A percentile compares a stretch with the other conserved stretches of the same genome.
phyloP scores from a whole-genome alignment of 2,888 invertebrate species.

The Protonemura montana region DNA sequence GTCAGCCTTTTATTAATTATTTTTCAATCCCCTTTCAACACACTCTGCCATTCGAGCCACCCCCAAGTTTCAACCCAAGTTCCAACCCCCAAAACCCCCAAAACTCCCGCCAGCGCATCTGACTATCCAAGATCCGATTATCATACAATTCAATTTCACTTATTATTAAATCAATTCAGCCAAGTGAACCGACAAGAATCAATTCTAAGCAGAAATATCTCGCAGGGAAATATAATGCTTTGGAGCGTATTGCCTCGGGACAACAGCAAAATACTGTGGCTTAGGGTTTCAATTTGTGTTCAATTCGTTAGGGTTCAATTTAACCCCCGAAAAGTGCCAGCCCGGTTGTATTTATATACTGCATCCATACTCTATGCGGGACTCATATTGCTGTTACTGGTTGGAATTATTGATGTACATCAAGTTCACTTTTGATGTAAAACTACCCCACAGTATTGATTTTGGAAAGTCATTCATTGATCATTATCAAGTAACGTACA shows the following conservation, averaged over 20 bases:
- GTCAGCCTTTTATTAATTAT: conserved; percentile 42
- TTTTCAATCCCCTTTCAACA: conserved; percentile 42
- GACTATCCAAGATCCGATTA: conserved; percentile 36
- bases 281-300: conserved; percentile 28
- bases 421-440: background rate
- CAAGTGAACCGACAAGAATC: conserved; percentile 38
- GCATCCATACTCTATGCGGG: background rate
- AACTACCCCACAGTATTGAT: no score
- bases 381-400: background rate
- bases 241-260: background rate
- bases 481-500: no score
- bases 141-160: conserved; percentile 37
- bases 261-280: background rate
- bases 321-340: background rate
- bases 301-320: conserved; percentile 31
- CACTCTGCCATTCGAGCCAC: conserved; percentile 13
- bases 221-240: conserved; percentile 25
- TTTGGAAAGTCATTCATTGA: no score
- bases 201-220: conserved; percentile 29
- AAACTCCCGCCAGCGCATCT: background rate
- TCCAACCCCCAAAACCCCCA: background rate
- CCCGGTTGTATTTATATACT: background rate
- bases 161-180: conserved; percentile 42
- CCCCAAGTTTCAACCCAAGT: background rate
- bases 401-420: background rate